A percentile compares a stretch with the other conserved stretches of the same genome.
Evolutionary conservation across 2,888 invertebrate genomes (phyloP).

Genomic region (Vesta saturnalis): DNA sequence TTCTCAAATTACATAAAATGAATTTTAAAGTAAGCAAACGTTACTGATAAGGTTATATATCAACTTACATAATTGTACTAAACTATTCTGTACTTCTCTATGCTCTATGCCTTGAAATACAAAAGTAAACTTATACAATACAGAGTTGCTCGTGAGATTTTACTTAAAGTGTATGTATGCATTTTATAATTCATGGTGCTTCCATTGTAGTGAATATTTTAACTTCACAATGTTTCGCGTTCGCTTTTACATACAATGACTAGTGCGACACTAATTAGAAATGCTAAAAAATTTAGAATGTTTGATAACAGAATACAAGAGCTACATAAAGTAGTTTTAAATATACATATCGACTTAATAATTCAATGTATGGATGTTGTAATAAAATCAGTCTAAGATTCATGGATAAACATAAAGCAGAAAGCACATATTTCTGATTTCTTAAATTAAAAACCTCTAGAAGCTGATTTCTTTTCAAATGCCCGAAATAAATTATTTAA

Average conservation of each 20-base stretch:
- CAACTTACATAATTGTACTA: neutral
- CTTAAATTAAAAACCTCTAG: too few species aligned
- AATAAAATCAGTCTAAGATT: too few species aligned
- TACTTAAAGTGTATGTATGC: slow-evolving; percentile 16
- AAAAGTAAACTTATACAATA: slow-evolving; percentile 9
- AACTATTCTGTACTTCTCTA: neutral
- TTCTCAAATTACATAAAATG: neutral
- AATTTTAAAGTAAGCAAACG: neutral
- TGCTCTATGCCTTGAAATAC: neutral
- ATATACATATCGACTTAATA: too few species aligned
- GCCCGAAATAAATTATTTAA: too few species aligned
- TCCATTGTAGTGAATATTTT: slow-evolving; percentile 11
- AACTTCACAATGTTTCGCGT: slow-evolving; percentile 3
- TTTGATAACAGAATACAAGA: too few species aligned
- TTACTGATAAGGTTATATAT: neutral
- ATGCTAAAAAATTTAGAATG: neutral
- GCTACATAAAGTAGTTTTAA: too few species aligned
- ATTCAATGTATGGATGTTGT: too few species aligned
- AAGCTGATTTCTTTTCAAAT: neutral
- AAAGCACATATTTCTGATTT: too few species aligned
- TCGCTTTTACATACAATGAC: too few species aligned
- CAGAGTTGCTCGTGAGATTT: slow-evolving; percentile 16
- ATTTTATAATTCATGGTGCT: slow-evolving; percentile 16
- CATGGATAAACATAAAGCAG: too few species aligned
- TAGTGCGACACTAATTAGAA: slow-evolving; percentile 10